These are phyloP conservation scores for Drosophila truncata DNA, from an alignment of 1,140 invertebrate genomes.

Conservation along the genomic window DNA sequence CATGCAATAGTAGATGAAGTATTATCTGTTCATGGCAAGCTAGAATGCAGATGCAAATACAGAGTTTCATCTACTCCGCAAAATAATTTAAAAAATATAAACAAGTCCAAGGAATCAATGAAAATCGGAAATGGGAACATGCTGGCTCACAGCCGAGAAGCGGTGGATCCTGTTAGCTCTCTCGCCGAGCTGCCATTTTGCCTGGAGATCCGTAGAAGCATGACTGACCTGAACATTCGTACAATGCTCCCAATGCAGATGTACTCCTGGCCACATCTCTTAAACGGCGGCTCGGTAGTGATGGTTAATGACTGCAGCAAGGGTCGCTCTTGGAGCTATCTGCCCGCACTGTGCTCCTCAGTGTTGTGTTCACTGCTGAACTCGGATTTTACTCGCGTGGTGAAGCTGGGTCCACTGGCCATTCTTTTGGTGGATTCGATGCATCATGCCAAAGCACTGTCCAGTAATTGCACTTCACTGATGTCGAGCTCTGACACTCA, in stretches of 20 bases:
- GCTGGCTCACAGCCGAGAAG: slow-evolving; percentile 34
- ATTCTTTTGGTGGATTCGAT: slow-evolving; percentile 45
- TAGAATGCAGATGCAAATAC: neutral
- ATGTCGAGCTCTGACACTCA: slow-evolving; percentile 23
- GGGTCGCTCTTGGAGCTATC: slow-evolving; percentile 57
- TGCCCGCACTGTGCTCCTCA: slow-evolving; percentile 45
- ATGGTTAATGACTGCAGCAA: slow-evolving; percentile 19
- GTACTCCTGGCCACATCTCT: slow-evolving; percentile 62
- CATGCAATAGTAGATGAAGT: neutral
- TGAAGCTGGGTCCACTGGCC: slow-evolving; percentile 46
- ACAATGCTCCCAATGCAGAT: slow-evolving; percentile 12
- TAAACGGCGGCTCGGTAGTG: slow-evolving; percentile 30
- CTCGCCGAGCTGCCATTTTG: neutral
- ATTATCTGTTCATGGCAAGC: neutral
- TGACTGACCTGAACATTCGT: slow-evolving; percentile 13
- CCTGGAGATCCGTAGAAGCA: neutral
- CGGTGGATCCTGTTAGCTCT: neutral
- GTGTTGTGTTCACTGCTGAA: slow-evolving; percentile 25
- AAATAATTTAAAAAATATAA: no score
- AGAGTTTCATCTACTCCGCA: no score
- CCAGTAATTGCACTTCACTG: slow-evolving; percentile 12
- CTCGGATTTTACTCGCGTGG: fast-evolving
- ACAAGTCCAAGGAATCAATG: neutral
- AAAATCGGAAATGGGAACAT: neutral
- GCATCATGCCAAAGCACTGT: slow-evolving; percentile 7